These are phyloP conservation scores for Pogonocherus hispidulus DNA, from an alignment of 2,888 invertebrate species.

Conservation along the genomic window DNA sequence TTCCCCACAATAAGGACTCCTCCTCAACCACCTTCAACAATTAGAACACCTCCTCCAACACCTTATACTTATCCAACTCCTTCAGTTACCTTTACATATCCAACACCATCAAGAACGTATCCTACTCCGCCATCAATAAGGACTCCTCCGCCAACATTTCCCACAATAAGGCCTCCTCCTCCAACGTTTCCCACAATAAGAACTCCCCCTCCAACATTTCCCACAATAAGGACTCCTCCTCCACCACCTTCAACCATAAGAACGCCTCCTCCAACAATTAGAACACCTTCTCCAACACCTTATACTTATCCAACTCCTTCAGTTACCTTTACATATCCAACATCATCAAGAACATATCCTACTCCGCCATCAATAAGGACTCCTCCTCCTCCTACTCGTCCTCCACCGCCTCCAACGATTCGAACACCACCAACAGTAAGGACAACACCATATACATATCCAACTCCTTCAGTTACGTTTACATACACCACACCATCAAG, in stretches of 20 bases:
- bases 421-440: background rate
- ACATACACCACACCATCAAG: background rate
- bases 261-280: background rate
- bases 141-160: background rate
- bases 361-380: constrained; percentile 2
- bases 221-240: background rate
- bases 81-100: background rate
- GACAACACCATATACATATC: background rate
- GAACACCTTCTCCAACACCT: background rate
- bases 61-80: constrained; percentile 12
- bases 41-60: constrained; percentile 10
- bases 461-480: constrained; percentile 11
- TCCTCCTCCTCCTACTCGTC: background rate
- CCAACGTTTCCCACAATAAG: background rate
- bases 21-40: constrained; percentile 3
- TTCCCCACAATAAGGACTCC: background rate
- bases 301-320: background rate
- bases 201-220: background rate
- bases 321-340: background rate
- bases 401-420: background rate
- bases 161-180: background rate
- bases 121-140: too few species aligned
- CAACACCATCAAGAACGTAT: background rate
- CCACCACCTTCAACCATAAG: too few species aligned
- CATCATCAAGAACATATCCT: background rate